Evolutionary conservation across 1,140 invertebrate genomes (phyloP).

Genomic region (Brachionus paranguensis): DNA sequence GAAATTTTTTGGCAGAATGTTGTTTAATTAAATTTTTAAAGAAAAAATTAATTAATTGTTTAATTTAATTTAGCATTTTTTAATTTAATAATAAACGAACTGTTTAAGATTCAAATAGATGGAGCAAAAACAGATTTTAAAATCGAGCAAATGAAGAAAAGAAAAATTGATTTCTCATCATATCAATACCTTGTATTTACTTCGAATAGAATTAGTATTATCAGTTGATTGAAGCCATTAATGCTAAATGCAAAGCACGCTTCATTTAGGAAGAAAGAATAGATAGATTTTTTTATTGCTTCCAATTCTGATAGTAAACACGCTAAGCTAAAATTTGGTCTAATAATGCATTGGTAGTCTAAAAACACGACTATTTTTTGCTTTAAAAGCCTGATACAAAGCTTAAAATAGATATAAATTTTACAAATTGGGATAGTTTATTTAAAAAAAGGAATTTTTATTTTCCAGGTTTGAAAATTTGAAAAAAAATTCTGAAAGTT

Average conservation of each 20-base stretch:
- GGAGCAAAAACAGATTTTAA: not conserved
- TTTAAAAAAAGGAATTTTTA: too few relatives aligned
- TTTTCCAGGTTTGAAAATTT: too few relatives aligned
- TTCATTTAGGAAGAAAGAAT: not conserved
- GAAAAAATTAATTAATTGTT: not conserved
- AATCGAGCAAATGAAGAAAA: not conserved
- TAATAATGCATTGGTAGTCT: not conserved
- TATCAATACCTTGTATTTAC: not conserved
- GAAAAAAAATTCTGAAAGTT: too few relatives aligned
- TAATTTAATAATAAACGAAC: not conserved
- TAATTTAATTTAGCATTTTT: not conserved
- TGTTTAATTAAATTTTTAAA: too few relatives aligned
- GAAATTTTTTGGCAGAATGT: too few relatives aligned
- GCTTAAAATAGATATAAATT: not conserved
- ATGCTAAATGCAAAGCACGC: not conserved
- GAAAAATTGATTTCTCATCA: not conserved
- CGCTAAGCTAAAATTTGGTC: not conserved
- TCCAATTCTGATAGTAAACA: not conserved
- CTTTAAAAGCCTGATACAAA: not conserved
- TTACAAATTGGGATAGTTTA: not conserved
- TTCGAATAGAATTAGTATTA: not conserved
- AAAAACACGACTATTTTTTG: not conserved
- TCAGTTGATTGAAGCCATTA: not conserved
- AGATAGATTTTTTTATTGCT: not conserved
- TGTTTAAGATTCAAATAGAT: not conserved